A percentile compares a stretch with the other conserved stretches of the same genome.
phyloP scores from a whole-genome alignment of 1,140 invertebrate genomes.

The Oryzaephilus surinamensis region DNA sequence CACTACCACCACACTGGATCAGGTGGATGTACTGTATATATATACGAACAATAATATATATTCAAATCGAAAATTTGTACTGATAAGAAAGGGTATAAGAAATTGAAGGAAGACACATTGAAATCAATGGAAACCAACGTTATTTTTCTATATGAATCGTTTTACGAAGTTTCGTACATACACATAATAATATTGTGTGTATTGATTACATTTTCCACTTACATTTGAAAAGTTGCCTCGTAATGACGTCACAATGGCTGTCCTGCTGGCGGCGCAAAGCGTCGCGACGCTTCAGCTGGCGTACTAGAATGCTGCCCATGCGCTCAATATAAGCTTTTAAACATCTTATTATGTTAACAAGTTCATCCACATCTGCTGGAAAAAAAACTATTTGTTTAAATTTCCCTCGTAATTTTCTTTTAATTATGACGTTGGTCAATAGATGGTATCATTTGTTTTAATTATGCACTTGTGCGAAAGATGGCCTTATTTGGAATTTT shows the following conservation, averaged over 20 bases:
- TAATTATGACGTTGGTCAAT: not conserved
- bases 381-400: not conserved
- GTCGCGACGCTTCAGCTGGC: conserved; percentile 33
- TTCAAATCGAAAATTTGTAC: too few relatives aligned
- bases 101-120: too few relatives aligned
- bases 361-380: conserved; percentile 10
- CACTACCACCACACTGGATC: not conserved
- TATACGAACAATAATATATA: too few relatives aligned
- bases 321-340: conserved; percentile 15
- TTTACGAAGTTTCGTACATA: too few relatives aligned
- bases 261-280: conserved; percentile 32
- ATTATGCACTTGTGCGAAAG: too few relatives aligned
- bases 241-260: conserved; percentile 30
- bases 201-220: too few relatives aligned
- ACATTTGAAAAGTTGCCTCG: conserved; percentile 23
- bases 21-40: not conserved
- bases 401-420: not conserved
- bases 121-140: too few relatives aligned
- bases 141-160: too few relatives aligned
- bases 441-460: not conserved
- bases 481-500: too few relatives aligned
- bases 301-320: conserved; percentile 22
- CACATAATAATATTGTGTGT: too few relatives aligned
- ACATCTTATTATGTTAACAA: conserved; percentile 7
- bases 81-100: too few relatives aligned